phyloP scores from a whole-genome alignment of 2,113 vertebrate species.

The Chlorodrepanis virens region DNA sequence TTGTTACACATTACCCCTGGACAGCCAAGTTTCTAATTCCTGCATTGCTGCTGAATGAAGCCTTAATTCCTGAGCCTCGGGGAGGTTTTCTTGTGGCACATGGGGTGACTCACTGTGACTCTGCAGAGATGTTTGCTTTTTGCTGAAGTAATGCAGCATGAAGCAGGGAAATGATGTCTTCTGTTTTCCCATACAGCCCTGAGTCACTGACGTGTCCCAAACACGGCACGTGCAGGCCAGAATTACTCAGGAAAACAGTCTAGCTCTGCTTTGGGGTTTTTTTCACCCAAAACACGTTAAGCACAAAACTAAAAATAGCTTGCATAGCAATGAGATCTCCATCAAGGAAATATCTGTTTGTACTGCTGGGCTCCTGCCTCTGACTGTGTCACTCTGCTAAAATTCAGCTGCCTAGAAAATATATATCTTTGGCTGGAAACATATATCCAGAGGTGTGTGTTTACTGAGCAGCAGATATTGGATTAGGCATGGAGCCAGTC shows the following conservation, averaged over 20 bases:
- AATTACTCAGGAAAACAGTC: background rate
- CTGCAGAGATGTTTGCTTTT: background rate
- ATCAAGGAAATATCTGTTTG: conserved; percentile 3
- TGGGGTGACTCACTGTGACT: background rate
- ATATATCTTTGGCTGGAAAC: background rate
- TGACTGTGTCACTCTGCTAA: background rate
- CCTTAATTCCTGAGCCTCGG: background rate
- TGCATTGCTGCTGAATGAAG: background rate
- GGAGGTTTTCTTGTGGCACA: background rate
- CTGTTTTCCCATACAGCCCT: background rate
- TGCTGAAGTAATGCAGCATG: background rate
- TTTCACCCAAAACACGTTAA: background rate
- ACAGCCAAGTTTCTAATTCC: background rate
- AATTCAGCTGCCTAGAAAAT: conserved; percentile 29
- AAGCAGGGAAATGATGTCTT: background rate
- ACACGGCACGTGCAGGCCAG: background rate
- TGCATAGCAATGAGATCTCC: background rate
- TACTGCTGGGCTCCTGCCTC: background rate
- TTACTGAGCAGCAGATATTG: conserved; percentile 28
- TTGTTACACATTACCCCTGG: background rate
- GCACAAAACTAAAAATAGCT: background rate
- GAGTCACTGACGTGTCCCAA: background rate
- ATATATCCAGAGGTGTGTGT: background rate
- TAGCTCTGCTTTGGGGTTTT: background rate
- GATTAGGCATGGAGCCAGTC: conserved; percentile 19